phyloP scores from a whole-genome alignment of 2,888 invertebrate species.

The Bedellia somnulentella region DNA sequence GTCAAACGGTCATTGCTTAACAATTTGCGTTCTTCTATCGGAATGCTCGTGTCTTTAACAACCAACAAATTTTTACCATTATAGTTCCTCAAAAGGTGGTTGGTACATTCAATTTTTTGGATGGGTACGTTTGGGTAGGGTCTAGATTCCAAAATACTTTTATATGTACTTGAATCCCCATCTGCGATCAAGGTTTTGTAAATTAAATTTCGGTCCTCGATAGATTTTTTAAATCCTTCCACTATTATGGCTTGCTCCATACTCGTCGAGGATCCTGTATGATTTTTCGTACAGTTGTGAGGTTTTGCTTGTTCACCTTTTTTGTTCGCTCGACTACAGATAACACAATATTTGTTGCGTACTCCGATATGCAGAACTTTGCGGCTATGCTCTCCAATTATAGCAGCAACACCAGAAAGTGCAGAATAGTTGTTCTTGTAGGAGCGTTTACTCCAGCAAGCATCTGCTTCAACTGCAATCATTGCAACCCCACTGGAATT shows the following conservation, averaged over 20 bases:
- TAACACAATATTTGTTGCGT: conserved; percentile 11
- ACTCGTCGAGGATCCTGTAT: conserved; percentile 11
- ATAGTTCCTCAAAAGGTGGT: too few relatives aligned
- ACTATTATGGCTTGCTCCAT: conserved; percentile 12
- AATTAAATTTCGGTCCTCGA: conserved; percentile 15
- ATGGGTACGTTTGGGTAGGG: too few relatives aligned
- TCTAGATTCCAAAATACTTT: conserved; percentile 15
- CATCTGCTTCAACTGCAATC: conserved; percentile 5
- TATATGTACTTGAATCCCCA: conserved; percentile 21
- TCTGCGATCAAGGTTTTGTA: conserved; percentile 19
- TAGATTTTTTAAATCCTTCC: conserved; percentile 17
- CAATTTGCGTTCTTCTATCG: too few relatives aligned
- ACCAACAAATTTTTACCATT: too few relatives aligned
- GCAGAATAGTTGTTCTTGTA: conserved; percentile 11
- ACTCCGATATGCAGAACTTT: conserved; percentile 11
- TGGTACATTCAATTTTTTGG: too few relatives aligned
- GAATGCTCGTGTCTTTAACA: too few relatives aligned
- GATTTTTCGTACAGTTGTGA: conserved; percentile 12
- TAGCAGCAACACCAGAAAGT: conserved; percentile 11
- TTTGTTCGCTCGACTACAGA: conserved; percentile 10
- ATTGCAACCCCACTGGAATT: conserved; percentile 4
- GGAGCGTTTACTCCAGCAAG: conserved; percentile 4
- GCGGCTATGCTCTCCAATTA: conserved; percentile 10
- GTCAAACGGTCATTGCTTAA: too few relatives aligned
- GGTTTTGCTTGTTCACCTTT: too few relatives aligned